Evolutionary conservation across 2,113 vertebrate genomes (phyloP).

Genomic region (Rallus limicola): DNA sequence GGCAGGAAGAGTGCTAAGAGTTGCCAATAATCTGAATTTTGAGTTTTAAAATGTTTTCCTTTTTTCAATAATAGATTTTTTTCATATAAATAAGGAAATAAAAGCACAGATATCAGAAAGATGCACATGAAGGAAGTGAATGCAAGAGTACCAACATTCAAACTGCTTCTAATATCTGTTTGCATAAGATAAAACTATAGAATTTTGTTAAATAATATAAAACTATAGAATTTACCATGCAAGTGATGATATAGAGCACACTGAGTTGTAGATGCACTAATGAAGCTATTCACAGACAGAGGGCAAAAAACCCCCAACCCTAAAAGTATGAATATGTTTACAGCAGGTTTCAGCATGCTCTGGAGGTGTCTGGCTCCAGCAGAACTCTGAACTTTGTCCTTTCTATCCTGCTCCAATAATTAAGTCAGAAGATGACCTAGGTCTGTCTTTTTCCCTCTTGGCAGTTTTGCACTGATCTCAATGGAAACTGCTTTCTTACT

Average conservation of each 20-base stretch:
- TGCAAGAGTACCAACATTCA: background rate
- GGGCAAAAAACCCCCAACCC: rapidly evolving
- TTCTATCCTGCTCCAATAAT: background rate
- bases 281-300: background rate
- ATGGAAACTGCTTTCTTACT: background rate
- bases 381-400: background rate
- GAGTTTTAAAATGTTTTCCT: background rate
- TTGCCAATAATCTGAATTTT: background rate
- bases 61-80: background rate
- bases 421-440: background rate
- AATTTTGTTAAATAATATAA: background rate
- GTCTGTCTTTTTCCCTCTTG: background rate
- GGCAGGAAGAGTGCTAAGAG: background rate
- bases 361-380: background rate
- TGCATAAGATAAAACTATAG: background rate
- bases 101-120: background rate
- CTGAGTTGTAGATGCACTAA: background rate
- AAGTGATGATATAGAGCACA: background rate
- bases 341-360: background rate
- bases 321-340: background rate
- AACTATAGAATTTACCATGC: background rate
- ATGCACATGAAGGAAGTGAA: background rate
- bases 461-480: background rate
- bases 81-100: background rate
- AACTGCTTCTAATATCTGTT: background rate